A percentile compares a stretch with the other conserved stretches of the same genome.
Evolutionary conservation across 2,797 vertebrate genomes (phyloP).

Genomic region (Acestrorhynchus altus): DNA sequence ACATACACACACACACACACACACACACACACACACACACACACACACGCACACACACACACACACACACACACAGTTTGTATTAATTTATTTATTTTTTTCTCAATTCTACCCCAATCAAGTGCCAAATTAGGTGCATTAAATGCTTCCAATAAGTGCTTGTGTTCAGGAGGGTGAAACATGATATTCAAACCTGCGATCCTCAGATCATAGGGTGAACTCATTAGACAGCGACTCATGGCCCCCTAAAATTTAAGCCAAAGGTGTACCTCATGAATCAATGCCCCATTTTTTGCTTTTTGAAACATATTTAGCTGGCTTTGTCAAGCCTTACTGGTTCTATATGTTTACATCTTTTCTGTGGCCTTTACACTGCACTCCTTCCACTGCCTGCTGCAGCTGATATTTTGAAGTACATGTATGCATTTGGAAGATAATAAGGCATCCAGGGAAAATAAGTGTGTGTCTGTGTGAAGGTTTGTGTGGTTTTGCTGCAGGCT

Average conservation of each 20-base stretch:
- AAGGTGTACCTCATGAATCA: not conserved
- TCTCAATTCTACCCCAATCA: no score
- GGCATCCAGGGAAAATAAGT: not conserved
- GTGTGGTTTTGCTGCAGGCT: not conserved
- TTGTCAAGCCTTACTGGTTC: not conserved
- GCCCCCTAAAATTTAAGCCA: not conserved
- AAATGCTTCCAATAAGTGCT: no score
- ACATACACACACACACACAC: no score
- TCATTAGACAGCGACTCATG: no score
- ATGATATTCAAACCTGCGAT: no score
- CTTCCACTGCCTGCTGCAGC: not conserved
- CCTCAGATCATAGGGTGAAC: no score
- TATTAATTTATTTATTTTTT: no score
- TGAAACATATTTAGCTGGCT: not conserved
- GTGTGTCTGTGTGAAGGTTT: slow-evolving; percentile 22
- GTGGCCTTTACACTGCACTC: not conserved
- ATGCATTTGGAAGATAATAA: not conserved
- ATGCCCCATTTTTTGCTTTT: not conserved
- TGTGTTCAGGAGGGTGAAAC: no score
- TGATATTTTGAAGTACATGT: not conserved
- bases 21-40: no score
- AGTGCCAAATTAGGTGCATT: no score
- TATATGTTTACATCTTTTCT: not conserved
- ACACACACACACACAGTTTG: no score
- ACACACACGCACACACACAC: no score